A percentile compares a stretch with the other conserved stretches of the same genome.
These are phyloP conservation scores for Maconellicoccus hirsutus DNA, from an alignment of 1,140 invertebrate species.

Conservation along the genomic window DNA sequence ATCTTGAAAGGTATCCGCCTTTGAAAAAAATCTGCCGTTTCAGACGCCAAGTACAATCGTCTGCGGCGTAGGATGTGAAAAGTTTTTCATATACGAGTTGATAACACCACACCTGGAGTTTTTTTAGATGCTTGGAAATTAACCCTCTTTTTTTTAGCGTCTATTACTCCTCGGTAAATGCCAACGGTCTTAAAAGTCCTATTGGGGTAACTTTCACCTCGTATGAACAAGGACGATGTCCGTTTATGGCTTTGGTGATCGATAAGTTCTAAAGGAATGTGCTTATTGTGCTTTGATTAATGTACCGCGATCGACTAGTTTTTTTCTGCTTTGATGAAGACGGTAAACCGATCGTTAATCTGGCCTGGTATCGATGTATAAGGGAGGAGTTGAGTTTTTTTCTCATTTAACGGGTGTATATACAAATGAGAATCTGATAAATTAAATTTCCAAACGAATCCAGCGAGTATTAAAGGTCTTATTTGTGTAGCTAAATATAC, in stretches of 20 bases:
- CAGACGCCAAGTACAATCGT: background rate
- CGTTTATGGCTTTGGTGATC: background rate
- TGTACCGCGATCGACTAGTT: background rate
- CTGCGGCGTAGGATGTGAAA: constrained; percentile 11
- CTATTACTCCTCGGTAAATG: background rate
- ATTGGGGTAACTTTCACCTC: too few species aligned
- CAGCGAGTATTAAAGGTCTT: background rate
- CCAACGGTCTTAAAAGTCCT: too few species aligned
- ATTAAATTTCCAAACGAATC: background rate
- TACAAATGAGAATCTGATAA: background rate
- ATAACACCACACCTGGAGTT: constrained; percentile 19
- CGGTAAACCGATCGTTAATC: too few species aligned
- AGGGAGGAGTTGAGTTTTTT: too few species aligned
- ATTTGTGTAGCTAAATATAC: too few species aligned
- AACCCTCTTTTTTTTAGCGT: background rate
- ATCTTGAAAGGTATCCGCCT: background rate
- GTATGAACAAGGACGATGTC: background rate
- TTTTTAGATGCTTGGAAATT: background rate
- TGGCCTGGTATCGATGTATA: too few species aligned
- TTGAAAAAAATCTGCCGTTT: background rate
- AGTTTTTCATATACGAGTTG: background rate
- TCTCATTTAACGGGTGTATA: too few species aligned
- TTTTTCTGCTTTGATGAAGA: background rate
- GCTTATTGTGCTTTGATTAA: background rate
- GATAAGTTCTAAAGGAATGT: background rate